These are phyloP conservation scores for Silurus meridionalis DNA, from an alignment of 2,113 vertebrate genomes.

Conservation along the genomic window DNA sequence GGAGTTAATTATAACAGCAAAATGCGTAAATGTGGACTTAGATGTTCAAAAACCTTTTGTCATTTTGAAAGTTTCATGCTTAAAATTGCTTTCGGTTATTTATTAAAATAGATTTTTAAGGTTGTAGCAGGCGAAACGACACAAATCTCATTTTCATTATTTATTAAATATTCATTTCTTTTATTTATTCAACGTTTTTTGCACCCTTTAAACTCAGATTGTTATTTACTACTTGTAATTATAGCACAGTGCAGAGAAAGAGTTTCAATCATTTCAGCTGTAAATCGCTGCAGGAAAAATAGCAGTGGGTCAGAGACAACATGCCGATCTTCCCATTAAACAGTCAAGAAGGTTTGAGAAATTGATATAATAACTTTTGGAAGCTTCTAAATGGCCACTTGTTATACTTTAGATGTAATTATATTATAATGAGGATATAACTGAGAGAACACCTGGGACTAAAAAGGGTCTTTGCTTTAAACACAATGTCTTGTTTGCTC, in stretches of 20 bases:
- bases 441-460: not conserved
- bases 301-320: too few relatives aligned
- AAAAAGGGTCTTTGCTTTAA: not conserved
- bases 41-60: too few relatives aligned
- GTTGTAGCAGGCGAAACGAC: too few relatives aligned
- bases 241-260: not conserved
- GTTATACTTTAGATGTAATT: not conserved
- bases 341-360: not conserved
- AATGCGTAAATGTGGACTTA: too few relatives aligned
- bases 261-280: too few relatives aligned
- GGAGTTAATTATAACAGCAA: too few relatives aligned
- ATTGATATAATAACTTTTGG: not conserved
- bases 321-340: not conserved
- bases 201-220: not conserved
- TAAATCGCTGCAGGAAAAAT: not conserved
- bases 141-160: too few relatives aligned
- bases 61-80: too few relatives aligned
- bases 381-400: not conserved
- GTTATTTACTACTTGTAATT: not conserved
- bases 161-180: too few relatives aligned
- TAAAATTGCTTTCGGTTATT: too few relatives aligned
- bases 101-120: too few relatives aligned
- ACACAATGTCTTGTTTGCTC: not conserved
- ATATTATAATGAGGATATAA: not conserved
- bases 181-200: too few relatives aligned